Evolutionary conservation across 2,888 invertebrate species (phyloP).

Genomic region (Eueremaeus valkanovi): DNA sequence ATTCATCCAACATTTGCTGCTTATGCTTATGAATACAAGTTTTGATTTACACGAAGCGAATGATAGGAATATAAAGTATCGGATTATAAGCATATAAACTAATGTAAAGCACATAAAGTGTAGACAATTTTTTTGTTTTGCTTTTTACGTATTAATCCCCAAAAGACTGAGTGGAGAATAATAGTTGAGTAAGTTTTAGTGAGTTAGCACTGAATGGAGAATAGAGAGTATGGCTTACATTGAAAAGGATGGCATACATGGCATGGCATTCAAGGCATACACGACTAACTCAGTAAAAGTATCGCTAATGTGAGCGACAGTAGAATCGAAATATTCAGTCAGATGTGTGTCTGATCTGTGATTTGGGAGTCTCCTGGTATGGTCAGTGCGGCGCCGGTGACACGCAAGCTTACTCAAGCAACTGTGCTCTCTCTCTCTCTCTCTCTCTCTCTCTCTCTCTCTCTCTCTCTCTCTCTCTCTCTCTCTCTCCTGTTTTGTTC

Average conservation of each 20-base stretch:
- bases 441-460: too few relatives aligned
- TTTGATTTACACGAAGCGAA: slow-evolving; percentile 16
- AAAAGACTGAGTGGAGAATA: slow-evolving; percentile 18
- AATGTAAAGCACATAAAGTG: neutral
- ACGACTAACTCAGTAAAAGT: slow-evolving; percentile 27
- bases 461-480: too few relatives aligned
- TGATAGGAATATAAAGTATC: slow-evolving; percentile 20
- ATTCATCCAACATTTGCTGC: slow-evolving; percentile 6
- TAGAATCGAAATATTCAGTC: slow-evolving; percentile 26
- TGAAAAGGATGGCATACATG: neutral
- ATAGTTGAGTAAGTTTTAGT: neutral
- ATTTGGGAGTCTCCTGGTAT: slow-evolving; percentile 35
- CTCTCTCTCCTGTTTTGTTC: neutral
- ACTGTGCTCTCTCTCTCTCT: neutral
- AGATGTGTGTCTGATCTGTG: slow-evolving; percentile 27
- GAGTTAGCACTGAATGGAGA: slow-evolving; percentile 3
- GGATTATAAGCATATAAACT: slow-evolving; percentile 1
- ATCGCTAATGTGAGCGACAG: slow-evolving; percentile 18
- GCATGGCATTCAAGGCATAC: slow-evolving; percentile 12
- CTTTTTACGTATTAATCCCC: slow-evolving; percentile 11
- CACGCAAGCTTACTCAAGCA: slow-evolving; percentile 36
- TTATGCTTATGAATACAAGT: slow-evolving; percentile 1
- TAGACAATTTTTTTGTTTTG: neutral
- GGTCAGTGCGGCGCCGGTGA: slow-evolving; percentile 36
- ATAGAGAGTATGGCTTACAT: neutral